Conservation (phyloP, 2,888 invertebrate genomes). For the Cordylochernes scorpioides region DNA sequence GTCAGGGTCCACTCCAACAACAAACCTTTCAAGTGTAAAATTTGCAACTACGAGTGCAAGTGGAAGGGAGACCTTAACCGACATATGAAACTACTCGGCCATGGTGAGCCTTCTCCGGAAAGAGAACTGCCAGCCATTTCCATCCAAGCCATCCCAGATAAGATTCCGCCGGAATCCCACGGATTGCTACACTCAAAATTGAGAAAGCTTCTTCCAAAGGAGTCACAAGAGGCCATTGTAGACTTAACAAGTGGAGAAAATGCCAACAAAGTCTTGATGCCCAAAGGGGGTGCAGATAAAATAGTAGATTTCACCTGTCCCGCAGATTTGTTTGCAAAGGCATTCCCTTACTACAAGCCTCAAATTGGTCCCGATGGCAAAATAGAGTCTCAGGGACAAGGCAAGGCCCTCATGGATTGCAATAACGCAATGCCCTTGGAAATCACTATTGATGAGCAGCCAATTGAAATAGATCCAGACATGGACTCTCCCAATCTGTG, state of each 20-base stretch:
- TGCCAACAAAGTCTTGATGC: not conserved
- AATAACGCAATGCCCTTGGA: no score
- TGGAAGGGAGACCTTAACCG: constrained; percentile 15
- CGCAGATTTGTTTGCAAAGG: constrained; percentile 4
- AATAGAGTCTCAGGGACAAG: no score
- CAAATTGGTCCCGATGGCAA: no score
- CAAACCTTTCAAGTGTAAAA: constrained; percentile 13
- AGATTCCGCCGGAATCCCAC: no score
- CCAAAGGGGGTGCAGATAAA: not conserved
- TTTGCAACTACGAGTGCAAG: constrained; percentile 14
- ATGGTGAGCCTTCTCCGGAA: constrained; percentile 6
- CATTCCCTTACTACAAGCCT: no score
- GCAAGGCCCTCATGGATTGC: no score
- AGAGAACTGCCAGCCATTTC: constrained; percentile 2
- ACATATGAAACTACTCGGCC: constrained; percentile 13
- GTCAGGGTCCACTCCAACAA: constrained; percentile 13
- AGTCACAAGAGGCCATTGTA: not conserved
- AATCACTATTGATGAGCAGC: no score
- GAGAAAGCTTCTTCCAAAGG: no score
- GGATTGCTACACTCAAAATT: no score
- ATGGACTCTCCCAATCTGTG: no score
- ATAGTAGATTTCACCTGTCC: constrained; percentile 2
- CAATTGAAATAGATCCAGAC: no score
- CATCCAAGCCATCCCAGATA: constrained; percentile 1
- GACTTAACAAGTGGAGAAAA: no score